phyloP scores from a whole-genome alignment of 2,888 invertebrate species.

The Yponomeuta malinellus region DNA sequence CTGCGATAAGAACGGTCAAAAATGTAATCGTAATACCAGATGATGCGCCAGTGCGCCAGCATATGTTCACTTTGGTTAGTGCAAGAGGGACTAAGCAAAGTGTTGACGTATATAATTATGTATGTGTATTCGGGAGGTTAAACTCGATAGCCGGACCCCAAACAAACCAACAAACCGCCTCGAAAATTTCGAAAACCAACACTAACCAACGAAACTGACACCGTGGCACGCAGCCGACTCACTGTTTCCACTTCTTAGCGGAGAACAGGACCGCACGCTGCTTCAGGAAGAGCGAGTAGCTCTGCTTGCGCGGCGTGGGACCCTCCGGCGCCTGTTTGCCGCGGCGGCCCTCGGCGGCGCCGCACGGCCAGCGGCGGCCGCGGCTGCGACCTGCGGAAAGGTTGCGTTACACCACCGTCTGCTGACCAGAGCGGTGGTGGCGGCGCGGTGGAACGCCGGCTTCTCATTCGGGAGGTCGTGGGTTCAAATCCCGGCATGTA shows the following conservation, averaged over 20 bases:
- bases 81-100: no score
- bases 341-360: neutral
- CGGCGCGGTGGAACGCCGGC: no score
- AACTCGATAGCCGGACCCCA: neutral
- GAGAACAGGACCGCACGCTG: conserved; percentile 72
- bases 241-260: conserved; percentile 72
- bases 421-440: no score
- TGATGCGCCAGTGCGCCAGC: no score
- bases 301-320: conserved; percentile 54
- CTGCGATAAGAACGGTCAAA: no score
- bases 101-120: no score
- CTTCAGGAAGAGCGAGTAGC: conserved; percentile 68
- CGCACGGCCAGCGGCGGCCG: conserved; percentile 21
- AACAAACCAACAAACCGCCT: neutral
- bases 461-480: no score
- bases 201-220: neutral
- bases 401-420: no score
- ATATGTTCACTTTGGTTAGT: no score
- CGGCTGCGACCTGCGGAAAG: conserved; percentile 21
- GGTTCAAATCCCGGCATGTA: no score
- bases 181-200: neutral
- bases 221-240: conserved; percentile 22
- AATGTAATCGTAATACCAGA: no score
- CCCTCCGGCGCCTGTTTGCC: conserved; percentile 17
- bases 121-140: no score